A percentile compares a stretch with the other conserved stretches of the same genome.
phyloP scores from a whole-genome alignment of 1,140 invertebrate species.

The Drosophila biarmipes region DNA sequence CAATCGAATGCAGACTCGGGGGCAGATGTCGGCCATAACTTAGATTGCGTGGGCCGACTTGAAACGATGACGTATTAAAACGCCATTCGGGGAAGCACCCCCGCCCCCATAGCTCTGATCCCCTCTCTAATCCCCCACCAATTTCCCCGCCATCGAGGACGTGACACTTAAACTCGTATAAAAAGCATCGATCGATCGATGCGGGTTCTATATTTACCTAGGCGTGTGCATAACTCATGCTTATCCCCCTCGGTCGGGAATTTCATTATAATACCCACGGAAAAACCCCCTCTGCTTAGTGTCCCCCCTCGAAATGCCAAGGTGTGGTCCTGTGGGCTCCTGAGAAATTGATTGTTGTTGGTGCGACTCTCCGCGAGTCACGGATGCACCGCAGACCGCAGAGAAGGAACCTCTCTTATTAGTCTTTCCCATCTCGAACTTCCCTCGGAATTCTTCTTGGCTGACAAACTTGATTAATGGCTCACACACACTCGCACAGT shows the following conservation, averaged over 20 bases:
- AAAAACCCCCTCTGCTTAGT: neutral
- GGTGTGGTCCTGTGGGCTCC: slow-evolving; percentile 72
- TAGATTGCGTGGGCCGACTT: slow-evolving; percentile 75
- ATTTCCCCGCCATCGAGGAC: slow-evolving; percentile 37
- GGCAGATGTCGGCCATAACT: slow-evolving; percentile 77
- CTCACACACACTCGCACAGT: slow-evolving; percentile 34
- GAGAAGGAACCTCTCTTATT: slow-evolving; percentile 26
- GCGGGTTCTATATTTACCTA: slow-evolving; percentile 82
- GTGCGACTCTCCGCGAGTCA: neutral
- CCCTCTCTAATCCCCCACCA: slow-evolving; percentile 17
- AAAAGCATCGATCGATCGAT: slow-evolving; percentile 79
- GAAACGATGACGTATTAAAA: slow-evolving; percentile 81
- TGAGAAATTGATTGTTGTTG: slow-evolving; percentile 38
- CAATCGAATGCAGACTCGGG: slow-evolving; percentile 49
- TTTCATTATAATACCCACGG: slow-evolving; percentile 52
- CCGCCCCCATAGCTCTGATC: neutral
- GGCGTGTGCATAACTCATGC: slow-evolving; percentile 72
- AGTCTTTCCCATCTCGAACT: slow-evolving; percentile 54
- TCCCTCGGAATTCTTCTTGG: slow-evolving; percentile 37
- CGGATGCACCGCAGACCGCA: slow-evolving; percentile 60
- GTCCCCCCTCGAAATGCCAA: slow-evolving; percentile 34
- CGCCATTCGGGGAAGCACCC: slow-evolving; percentile 53
- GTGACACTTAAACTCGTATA: slow-evolving; percentile 81
- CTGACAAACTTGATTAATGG: slow-evolving; percentile 73
- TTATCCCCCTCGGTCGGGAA: slow-evolving; percentile 58